Percentiles rank a stretch among this genome's conserved stretches.
These are phyloP conservation scores for Zeugodacus cucurbitae DNA, from an alignment of 1,140 invertebrate species.

Conservation along the genomic window DNA sequence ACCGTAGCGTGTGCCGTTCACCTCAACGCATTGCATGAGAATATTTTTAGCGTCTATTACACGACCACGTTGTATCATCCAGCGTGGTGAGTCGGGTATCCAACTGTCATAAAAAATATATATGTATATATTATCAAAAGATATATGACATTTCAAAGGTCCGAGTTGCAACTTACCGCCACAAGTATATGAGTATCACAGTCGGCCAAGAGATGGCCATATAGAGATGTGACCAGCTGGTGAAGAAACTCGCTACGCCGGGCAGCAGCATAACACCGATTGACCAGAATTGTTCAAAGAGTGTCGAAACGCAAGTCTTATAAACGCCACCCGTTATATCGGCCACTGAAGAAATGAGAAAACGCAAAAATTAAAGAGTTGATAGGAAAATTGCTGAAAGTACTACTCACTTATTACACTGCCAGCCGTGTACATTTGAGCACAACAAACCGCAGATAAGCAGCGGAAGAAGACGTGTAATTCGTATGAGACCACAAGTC, in stretches of 20 bases:
- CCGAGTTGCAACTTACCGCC: conserved; percentile 57
- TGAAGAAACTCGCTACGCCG: conserved; percentile 63
- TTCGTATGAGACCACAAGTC: conserved; percentile 63
- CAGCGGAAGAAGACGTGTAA: conserved; percentile 66
- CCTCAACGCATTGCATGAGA: conserved; percentile 75
- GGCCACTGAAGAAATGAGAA: conserved; percentile 51
- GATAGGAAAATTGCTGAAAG: background rate
- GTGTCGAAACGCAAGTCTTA: conserved; percentile 61
- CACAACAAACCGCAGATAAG: conserved; percentile 65
- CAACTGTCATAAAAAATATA: conserved; percentile 49
- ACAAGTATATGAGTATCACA: conserved; percentile 64
- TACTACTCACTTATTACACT: conserved; percentile 64
- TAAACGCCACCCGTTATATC: conserved; percentile 65
- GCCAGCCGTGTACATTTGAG: conserved; percentile 66
- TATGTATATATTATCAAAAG: background rate
- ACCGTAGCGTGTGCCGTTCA: conserved; percentile 66
- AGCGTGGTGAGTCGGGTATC: conserved; percentile 85
- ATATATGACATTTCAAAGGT: too few relatives aligned
- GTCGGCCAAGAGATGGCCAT: conserved; percentile 67
- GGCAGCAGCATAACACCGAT: conserved; percentile 66
- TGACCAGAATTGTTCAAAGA: conserved; percentile 67
- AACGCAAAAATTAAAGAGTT: background rate
- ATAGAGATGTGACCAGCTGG: conserved; percentile 66
- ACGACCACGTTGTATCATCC: conserved; percentile 81
- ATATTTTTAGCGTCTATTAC: conserved; percentile 79